Evolutionary conservation across 2,113 vertebrate genomes (phyloP).

Genomic region (Cervus canadensis): DNA sequence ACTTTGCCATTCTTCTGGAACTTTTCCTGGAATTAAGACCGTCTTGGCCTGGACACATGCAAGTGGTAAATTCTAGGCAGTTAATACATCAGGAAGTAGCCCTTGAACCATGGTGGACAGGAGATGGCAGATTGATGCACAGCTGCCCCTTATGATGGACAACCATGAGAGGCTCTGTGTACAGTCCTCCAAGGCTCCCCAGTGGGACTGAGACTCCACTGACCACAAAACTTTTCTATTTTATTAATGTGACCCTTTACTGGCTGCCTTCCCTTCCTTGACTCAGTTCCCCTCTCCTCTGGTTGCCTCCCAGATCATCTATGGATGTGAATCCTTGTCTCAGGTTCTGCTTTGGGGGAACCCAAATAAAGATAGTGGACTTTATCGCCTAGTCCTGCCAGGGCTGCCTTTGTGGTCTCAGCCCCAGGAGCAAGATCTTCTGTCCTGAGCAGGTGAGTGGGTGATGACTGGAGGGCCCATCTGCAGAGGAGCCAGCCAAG

Average conservation of each 20-base stretch:
- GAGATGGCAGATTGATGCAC: neutral
- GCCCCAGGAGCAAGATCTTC: neutral
- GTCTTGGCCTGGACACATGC: neutral
- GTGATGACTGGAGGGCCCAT: neutral
- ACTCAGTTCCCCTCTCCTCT: neutral
- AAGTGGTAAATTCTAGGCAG: neutral
- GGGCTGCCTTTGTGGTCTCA: neutral
- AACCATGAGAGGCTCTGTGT: neutral
- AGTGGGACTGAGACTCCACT: neutral
- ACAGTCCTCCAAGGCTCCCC: fast-evolving
- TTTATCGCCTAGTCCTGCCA: neutral
- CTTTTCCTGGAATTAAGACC: neutral
- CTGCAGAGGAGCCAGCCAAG: neutral
- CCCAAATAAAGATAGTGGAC: neutral
- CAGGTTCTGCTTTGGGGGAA: neutral
- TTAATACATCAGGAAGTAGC: neutral
- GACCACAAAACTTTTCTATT: neutral
- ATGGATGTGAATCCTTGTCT: neutral
- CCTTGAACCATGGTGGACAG: neutral
- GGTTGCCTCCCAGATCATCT: neutral
- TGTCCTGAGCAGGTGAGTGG: neutral
- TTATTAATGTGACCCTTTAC: neutral
- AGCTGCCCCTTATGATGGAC: neutral
- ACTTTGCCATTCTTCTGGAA: neutral
- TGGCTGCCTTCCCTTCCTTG: neutral